Percentiles rank a stretch among this genome's conserved stretches.
Evolutionary conservation across 2,888 invertebrate species (phyloP).

Genomic region (Ceratothoa steindachneri): DNA sequence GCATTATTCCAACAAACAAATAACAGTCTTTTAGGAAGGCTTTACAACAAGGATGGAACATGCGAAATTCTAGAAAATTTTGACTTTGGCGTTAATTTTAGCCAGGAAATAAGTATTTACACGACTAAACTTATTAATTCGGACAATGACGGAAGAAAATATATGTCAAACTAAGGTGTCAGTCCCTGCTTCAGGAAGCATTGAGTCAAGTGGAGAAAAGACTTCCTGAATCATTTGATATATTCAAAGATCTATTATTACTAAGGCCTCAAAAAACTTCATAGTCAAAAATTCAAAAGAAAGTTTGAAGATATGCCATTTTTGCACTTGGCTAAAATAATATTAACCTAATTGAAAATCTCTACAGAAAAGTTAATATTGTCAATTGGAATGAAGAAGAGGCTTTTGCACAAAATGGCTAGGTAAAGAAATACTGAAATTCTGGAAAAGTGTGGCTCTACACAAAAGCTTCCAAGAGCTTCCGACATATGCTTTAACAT

Average conservation of each 20-base stretch:
- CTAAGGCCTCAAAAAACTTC: not conserved
- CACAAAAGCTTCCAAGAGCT: not conserved
- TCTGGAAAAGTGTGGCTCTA: not conserved
- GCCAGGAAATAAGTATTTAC: not conserved
- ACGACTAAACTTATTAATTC: not conserved
- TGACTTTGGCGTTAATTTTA: not conserved
- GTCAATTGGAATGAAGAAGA: not conserved
- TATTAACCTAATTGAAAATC: not conserved
- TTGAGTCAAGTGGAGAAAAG: not conserved
- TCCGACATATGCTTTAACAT: not conserved
- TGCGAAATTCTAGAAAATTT: not conserved
- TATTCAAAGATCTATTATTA: not conserved
- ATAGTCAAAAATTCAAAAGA: not conserved
- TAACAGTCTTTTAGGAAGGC: not conserved
- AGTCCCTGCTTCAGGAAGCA: not conserved
- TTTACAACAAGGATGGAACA: not conserved
- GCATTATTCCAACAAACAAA: no score
- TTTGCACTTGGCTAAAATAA: not conserved
- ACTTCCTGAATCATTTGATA: not conserved
- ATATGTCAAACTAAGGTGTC: not conserved
- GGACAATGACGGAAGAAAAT: not conserved
- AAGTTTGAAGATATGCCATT: not conserved
- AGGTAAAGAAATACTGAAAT: not conserved
- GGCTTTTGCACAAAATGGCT: not conserved
- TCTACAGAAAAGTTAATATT: not conserved